Evolutionary conservation across 2,113 vertebrate species (phyloP), one percentile per base, ranked within the genome.

Genomic region (Otolemur garnettii): DNA sequence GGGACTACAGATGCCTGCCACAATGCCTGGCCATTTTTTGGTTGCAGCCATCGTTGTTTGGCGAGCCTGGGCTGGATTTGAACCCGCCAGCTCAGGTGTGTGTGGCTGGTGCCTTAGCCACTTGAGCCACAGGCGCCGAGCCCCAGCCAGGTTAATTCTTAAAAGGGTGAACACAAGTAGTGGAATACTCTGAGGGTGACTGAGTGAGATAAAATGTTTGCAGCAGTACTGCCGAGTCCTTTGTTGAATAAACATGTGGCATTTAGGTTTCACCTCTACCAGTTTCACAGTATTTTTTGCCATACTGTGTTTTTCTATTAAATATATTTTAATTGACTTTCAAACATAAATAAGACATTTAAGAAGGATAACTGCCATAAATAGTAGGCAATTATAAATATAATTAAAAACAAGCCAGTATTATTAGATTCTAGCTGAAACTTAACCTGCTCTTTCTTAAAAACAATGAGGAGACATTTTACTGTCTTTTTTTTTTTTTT

Each of bases 351-450:
- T 68, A 68, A 33, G 28, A 14, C 1, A 24, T 35, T 64, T 87
- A 55, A 71, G 55, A 85, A 83, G 42, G 62, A 84, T 85, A 90
- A 62, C 50, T 90, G n/a, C 81, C 74, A 33, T 45, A 62, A 83
- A 50, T 53, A 14, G 22, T 92, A 50, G n/a, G 12, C 68, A 84
- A 66, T 24, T 77, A 59, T 74, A 66, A 57, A 69, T 55, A 38
- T 0, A 22, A 35, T 33, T 55, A 26, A 94, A 53, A 96, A n/a
- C 59, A 50, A 38, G 19, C 22, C 33, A 11, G 5, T 8, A 15
- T 45, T 18, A 38, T 5, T 22, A 35, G 77, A 79, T 21, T 88
- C 45, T 10, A 14, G 14, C 77, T 26, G 78, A 19, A 28, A 42
- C 68, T 45, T 50, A 77, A 19, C 69, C 35, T 80, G 13, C 60